Percentiles rank a stretch among this genome's conserved stretches.
Conservation (phyloP, 2,113 vertebrate genomes). For the Tachysurus fulvidraco region DNA sequence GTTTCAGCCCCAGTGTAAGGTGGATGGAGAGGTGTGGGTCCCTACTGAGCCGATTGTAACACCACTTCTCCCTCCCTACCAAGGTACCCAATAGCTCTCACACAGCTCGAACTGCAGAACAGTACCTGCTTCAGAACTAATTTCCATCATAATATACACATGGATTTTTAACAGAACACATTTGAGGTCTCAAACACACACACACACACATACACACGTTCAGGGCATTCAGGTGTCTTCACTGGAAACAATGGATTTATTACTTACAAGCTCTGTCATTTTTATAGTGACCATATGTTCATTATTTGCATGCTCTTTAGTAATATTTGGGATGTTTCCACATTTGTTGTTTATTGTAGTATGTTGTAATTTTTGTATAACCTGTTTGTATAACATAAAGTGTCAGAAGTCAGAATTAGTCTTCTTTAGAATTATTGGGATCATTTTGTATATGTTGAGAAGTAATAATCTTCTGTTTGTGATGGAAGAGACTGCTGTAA, state of each 20-base stretch:
- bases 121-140: background rate
- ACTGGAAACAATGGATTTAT: too few relatives aligned
- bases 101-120: background rate
- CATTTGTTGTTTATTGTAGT: too few relatives aligned
- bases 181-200: background rate
- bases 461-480: background rate
- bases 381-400: too few relatives aligned
- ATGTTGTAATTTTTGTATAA: background rate
- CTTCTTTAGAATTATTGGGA: background rate
- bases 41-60: slow-evolving; percentile 57
- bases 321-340: too few relatives aligned
- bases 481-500: too few relatives aligned
- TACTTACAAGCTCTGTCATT: too few relatives aligned
- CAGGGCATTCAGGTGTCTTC: too few relatives aligned
- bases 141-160: background rate
- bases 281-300: too few relatives aligned
- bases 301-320: too few relatives aligned
- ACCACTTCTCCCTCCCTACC: slow-evolving; percentile 64
- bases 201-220: background rate
- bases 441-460: background rate
- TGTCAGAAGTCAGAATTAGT: background rate
- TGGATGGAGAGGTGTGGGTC: slow-evolving; percentile 62
- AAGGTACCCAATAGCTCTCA: slow-evolving; percentile 51
- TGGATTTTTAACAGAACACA: too few relatives aligned
- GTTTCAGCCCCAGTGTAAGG: slow-evolving; percentile 59